A percentile compares a stretch with the other conserved stretches of the same genome.
Evolutionary conservation across 2,888 invertebrate species (phyloP).

Genomic region (Elmis aenea): DNA sequence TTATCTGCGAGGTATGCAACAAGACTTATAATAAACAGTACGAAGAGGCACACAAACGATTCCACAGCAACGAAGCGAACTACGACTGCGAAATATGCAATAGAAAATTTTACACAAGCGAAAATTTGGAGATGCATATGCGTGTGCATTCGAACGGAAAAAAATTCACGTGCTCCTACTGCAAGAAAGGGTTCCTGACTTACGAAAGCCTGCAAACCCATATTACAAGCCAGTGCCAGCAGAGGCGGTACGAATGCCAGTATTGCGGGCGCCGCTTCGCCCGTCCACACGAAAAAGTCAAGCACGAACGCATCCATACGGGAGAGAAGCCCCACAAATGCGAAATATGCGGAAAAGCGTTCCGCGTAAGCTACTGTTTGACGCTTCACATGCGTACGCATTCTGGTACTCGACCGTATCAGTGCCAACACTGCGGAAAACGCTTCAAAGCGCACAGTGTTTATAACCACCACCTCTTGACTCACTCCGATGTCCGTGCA

Average conservation of each 20-base stretch:
- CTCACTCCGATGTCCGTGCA: slow-evolving; percentile 69
- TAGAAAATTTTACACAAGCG: slow-evolving; percentile 60
- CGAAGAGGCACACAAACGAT: slow-evolving; percentile 60
- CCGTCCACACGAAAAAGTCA: slow-evolving; percentile 75
- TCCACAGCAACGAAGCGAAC: slow-evolving; percentile 56
- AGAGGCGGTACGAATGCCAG: slow-evolving; percentile 61
- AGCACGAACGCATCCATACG: slow-evolving; percentile 79
- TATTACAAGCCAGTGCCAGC: slow-evolving; percentile 34
- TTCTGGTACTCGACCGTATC: slow-evolving; percentile 71
- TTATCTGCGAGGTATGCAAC: slow-evolving; percentile 48
- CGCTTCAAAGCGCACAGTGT: slow-evolving; percentile 76
- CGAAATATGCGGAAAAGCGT: slow-evolving; percentile 74
- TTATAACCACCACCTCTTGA: slow-evolving; percentile 70
- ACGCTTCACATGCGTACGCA: slow-evolving; percentile 77
- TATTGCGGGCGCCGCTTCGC: slow-evolving; percentile 68
- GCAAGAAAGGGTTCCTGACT: slow-evolving; percentile 41
- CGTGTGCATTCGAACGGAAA: slow-evolving; percentile 60
- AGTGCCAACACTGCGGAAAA: slow-evolving; percentile 66
- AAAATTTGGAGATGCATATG: slow-evolving; percentile 68
- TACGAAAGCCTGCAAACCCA: slow-evolving; percentile 39
- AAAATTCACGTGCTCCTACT: slow-evolving; percentile 44
- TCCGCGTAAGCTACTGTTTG: slow-evolving; percentile 73
- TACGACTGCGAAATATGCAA: slow-evolving; percentile 66
- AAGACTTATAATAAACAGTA: slow-evolving; percentile 50
- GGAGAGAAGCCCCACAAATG: slow-evolving; percentile 75